A percentile compares a stretch with the other conserved stretches of the same genome.
Evolutionary conservation across 2,888 invertebrate species (phyloP).

Genomic region (Steinernema carpocapsae): DNA sequence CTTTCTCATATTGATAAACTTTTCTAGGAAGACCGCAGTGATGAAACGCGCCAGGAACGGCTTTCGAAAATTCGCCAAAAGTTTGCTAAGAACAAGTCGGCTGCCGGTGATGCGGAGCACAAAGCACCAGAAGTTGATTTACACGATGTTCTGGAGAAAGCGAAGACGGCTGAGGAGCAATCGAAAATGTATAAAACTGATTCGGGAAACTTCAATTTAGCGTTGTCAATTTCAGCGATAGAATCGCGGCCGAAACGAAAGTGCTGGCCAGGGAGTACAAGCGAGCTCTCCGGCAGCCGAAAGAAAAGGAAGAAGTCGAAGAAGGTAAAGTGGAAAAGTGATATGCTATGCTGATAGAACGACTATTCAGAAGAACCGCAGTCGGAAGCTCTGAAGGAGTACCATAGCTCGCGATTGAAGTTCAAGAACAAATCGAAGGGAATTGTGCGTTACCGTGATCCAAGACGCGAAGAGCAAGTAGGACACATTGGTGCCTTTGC

Average conservation of each 20-base stretch:
- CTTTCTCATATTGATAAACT: slow-evolving; percentile 18
- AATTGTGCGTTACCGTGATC: slow-evolving; percentile 59
- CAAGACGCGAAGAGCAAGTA: slow-evolving; percentile 60
- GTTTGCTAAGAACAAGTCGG: slow-evolving; percentile 30
- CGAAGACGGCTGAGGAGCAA: slow-evolving; percentile 42
- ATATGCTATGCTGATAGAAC: neutral
- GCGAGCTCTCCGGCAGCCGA: slow-evolving; percentile 61
- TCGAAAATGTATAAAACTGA: slow-evolving; percentile 41
- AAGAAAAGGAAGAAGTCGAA: slow-evolving; percentile 67
- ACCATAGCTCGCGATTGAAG: slow-evolving; percentile 56
- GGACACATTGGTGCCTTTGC: neutral
- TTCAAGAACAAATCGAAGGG: slow-evolving; percentile 58
- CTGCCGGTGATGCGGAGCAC: slow-evolving; percentile 33
- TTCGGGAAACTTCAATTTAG: neutral
- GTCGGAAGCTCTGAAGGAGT: slow-evolving; percentile 61
- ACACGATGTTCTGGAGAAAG: slow-evolving; percentile 46
- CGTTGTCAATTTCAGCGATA: slow-evolving; percentile 38
- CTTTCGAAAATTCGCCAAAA: slow-evolving; percentile 44
- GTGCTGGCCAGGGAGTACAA: slow-evolving; percentile 64
- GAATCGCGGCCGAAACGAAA: slow-evolving; percentile 41
- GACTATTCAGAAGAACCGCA: slow-evolving; percentile 47
- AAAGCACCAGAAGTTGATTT: slow-evolving; percentile 42
- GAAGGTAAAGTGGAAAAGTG: slow-evolving; percentile 44
- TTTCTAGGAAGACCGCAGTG: slow-evolving; percentile 40
- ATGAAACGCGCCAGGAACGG: slow-evolving; percentile 40